Percentiles rank a stretch among this genome's conserved stretches.
Conservation (phyloP, 2,797 vertebrate genomes). For the Fringilla coelebs region DNA sequence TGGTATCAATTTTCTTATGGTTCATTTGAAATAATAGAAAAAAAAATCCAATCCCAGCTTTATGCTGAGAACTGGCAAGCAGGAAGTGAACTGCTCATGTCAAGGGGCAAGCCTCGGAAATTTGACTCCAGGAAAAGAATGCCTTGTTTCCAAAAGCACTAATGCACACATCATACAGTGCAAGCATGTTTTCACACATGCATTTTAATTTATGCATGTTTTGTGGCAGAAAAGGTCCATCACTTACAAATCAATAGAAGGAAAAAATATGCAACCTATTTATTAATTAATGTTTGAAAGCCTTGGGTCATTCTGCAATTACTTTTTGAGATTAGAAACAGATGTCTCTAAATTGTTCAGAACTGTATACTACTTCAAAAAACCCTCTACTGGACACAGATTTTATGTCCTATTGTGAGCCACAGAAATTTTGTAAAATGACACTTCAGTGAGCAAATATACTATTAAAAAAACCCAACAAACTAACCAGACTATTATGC, state of each 20-base stretch:
- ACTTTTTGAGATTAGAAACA: background rate
- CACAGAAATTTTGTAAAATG: background rate
- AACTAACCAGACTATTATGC: background rate
- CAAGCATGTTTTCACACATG: background rate
- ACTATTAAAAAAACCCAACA: background rate
- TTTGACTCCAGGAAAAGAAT: background rate
- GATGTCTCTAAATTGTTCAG: background rate
- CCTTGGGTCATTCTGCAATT: background rate
- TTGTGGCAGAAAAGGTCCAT: background rate
- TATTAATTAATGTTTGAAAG: background rate
- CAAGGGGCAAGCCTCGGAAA: background rate
- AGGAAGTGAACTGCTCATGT: background rate
- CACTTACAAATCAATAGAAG: background rate
- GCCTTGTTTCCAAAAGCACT: background rate
- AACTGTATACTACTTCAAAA: background rate
- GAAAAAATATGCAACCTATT: background rate
- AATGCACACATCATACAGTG: background rate
- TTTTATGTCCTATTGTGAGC: background rate
- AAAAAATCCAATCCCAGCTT: background rate
- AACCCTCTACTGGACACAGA: background rate
- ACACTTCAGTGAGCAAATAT: background rate
- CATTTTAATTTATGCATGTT: background rate
- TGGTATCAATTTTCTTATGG: background rate
- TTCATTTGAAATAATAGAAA: background rate
- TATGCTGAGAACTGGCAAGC: background rate